A percentile compares a stretch with the other conserved stretches of the same genome.
Conservation (phyloP, 2,113 vertebrate genomes). For the Addax nasomaculatus region DNA sequence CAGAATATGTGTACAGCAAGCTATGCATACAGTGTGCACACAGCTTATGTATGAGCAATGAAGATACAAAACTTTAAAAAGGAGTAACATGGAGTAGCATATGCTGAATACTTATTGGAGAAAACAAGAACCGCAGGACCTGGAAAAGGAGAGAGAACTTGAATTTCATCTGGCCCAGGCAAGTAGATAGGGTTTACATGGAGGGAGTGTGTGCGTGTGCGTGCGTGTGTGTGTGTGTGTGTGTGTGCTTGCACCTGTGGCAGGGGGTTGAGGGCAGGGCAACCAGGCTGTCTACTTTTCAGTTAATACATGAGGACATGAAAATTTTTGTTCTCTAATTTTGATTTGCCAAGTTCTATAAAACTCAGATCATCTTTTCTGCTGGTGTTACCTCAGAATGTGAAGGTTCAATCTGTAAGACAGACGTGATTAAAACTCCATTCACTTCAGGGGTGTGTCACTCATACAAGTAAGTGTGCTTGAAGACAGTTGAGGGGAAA, state of each 20-base stretch:
- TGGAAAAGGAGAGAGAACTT: background rate
- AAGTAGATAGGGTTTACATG: background rate
- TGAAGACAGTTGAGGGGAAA: background rate
- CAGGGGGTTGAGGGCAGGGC: background rate
- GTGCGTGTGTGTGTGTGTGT: background rate
- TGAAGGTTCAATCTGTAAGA: background rate
- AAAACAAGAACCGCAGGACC: background rate
- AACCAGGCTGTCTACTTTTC: background rate
- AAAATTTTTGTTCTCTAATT: background rate
- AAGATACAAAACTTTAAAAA: background rate
- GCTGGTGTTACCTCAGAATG: background rate
- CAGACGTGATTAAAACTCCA: background rate
- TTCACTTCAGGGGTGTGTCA: background rate
- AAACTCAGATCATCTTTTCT: background rate
- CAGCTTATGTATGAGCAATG: background rate
- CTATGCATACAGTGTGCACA: background rate
- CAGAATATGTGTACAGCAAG: background rate
- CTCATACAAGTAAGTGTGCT: background rate
- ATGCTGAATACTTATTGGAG: background rate
- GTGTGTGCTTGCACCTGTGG: fast-evolving
- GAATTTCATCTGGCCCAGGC: background rate
- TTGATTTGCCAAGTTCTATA: background rate
- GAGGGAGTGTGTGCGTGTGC: background rate
- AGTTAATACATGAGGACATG: background rate
- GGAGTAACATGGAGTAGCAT: background rate